Evolutionary conservation across 2,797 vertebrate species (phyloP).

Genomic region (Pogoniulus pusillus): DNA sequence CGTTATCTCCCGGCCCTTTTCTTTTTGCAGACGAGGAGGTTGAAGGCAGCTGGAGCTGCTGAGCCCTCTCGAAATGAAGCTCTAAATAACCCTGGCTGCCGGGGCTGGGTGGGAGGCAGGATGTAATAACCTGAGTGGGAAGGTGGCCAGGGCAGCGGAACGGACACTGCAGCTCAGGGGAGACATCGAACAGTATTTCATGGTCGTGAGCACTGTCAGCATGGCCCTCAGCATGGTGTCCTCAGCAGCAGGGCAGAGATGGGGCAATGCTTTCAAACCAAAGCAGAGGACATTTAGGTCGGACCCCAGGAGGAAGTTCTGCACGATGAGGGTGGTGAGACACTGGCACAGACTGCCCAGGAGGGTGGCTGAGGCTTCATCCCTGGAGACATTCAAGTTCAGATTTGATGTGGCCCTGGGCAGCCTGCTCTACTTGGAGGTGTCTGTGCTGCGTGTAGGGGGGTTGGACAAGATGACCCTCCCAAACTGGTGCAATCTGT

Average conservation of each 20-base stretch:
- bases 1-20: neutral
- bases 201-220: fast-evolving
- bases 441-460: no score
- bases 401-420: no score
- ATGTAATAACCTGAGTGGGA: neutral
- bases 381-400: no score
- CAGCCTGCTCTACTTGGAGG: no score
- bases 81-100: neutral
- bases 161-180: neutral
- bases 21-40: neutral
- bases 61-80: neutral
- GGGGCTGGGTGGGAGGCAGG: neutral
- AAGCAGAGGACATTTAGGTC: no score
- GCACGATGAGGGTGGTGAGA: no score
- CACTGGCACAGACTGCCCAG: no score
- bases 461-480: no score
- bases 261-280: no score
- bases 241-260: neutral
- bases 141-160: neutral
- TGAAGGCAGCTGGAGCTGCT: neutral
- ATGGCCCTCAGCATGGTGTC: fast-evolving
- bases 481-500: no score
- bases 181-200: neutral
- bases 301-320: no score
- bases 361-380: no score